phyloP scores from a whole-genome alignment of 2,888 invertebrate species.

The Brenthis ino region DNA sequence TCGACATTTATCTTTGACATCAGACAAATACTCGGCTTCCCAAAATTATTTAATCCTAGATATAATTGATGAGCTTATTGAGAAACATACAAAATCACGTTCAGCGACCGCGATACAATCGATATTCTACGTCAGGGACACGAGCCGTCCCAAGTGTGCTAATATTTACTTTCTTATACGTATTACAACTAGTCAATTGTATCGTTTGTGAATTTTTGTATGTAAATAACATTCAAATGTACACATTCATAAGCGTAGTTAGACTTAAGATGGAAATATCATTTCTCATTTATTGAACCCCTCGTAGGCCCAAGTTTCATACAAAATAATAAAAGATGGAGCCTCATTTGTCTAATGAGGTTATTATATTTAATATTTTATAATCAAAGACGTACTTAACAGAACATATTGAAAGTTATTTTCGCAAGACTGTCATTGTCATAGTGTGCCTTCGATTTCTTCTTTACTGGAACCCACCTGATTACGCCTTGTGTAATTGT shows the following conservation, averaged over 20 bases:
- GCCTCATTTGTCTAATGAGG: too few relatives aligned
- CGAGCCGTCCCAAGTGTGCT: conserved; percentile 1
- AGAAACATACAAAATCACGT: not conserved
- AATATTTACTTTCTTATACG: conserved; percentile 18
- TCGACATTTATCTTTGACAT: not conserved
- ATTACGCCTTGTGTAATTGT: too few relatives aligned
- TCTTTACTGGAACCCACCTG: too few relatives aligned
- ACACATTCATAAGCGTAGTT: conserved; percentile 1
- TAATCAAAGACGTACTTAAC: too few relatives aligned
- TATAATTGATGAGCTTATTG: conserved; percentile 9
- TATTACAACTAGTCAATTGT: conserved; percentile 27
- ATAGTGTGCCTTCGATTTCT: too few relatives aligned
- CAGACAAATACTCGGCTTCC: not conserved
- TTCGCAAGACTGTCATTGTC: too few relatives aligned
- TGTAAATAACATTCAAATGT: conserved; percentile 18
- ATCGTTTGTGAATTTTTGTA: conserved; percentile 25
- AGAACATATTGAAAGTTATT: too few relatives aligned
- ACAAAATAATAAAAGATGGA: not conserved
- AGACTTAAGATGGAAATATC: conserved; percentile 16
- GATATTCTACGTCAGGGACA: not conserved
- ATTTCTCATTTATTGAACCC: not conserved
- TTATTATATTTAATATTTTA: too few relatives aligned
- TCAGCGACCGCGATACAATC: not conserved
- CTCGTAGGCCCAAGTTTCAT: not conserved
- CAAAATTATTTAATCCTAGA: not conserved